Percentiles rank a stretch among this genome's conserved stretches.
These are phyloP conservation scores for Rallus limicola DNA, from an alignment of 2,113 vertebrate species.

Conservation along the genomic window DNA sequence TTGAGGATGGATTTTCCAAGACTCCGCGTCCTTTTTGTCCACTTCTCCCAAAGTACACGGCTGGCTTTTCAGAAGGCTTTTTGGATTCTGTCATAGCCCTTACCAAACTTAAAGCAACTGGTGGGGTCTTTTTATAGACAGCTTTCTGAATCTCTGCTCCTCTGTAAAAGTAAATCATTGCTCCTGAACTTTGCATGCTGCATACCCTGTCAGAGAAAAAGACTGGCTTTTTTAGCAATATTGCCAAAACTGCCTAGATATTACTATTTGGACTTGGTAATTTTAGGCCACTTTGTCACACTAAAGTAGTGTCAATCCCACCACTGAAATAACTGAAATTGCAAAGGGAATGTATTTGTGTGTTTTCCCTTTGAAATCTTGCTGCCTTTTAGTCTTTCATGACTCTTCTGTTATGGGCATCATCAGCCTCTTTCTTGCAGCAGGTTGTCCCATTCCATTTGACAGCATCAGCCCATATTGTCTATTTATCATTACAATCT, in stretches of 20 bases:
- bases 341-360: not conserved
- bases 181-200: not conserved
- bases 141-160: not conserved
- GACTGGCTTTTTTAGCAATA: not conserved
- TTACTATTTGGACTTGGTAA: not conserved
- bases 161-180: not conserved
- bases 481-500: not conserved
- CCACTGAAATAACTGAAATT: not conserved
- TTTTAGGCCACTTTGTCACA: not conserved
- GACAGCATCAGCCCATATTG: not conserved
- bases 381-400: not conserved
- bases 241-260: not conserved
- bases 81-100: not conserved
- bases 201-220: not conserved
- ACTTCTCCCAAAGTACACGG: not conserved
- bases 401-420: not conserved
- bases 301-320: not conserved
- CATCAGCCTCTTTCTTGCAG: not conserved
- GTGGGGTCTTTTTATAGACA: not conserved
- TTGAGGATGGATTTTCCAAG: not conserved
- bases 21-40: not conserved
- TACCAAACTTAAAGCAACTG: not conserved
- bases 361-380: not conserved
- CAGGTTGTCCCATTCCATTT: not conserved
- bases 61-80: not conserved